These are phyloP conservation scores for Pterocles gutturalis DNA, from an alignment of 2,113 vertebrate genomes.

Conservation along the genomic window DNA sequence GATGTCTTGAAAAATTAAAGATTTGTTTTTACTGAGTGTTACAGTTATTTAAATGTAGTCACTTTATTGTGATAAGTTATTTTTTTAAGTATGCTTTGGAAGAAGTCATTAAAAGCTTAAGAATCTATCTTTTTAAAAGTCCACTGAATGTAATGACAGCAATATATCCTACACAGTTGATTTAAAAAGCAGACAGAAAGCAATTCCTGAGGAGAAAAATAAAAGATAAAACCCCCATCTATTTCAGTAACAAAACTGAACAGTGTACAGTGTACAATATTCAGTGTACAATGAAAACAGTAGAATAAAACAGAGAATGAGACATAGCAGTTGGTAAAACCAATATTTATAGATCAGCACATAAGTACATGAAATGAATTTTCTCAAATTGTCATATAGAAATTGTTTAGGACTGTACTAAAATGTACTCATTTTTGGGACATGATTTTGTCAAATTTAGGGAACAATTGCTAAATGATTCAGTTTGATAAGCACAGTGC, in stretches of 20 bases:
- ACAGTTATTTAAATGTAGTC: neutral
- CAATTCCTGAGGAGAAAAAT: neutral
- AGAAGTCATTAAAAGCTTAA: neutral
- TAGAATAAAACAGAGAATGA: neutral
- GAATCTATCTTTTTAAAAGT: neutral
- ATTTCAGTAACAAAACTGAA: neutral
- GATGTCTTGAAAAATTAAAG: neutral
- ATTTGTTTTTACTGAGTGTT: neutral
- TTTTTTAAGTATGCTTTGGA: neutral
- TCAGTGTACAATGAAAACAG: neutral
- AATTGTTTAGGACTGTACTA: neutral
- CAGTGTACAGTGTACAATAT: neutral
- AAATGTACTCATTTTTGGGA: neutral
- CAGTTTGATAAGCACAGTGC: neutral
- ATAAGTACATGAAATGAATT: neutral
- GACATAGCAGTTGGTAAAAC: neutral
- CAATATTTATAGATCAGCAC: neutral
- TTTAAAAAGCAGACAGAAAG: neutral
- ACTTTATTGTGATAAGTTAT: neutral
- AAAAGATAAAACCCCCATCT: neutral
- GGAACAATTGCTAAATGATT: neutral
- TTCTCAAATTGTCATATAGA: neutral
- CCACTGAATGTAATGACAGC: neutral
- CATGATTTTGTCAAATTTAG: neutral
- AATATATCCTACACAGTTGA: neutral